Conservation (phyloP, 2,113 vertebrate genomes). For the Solea solea region DNA sequence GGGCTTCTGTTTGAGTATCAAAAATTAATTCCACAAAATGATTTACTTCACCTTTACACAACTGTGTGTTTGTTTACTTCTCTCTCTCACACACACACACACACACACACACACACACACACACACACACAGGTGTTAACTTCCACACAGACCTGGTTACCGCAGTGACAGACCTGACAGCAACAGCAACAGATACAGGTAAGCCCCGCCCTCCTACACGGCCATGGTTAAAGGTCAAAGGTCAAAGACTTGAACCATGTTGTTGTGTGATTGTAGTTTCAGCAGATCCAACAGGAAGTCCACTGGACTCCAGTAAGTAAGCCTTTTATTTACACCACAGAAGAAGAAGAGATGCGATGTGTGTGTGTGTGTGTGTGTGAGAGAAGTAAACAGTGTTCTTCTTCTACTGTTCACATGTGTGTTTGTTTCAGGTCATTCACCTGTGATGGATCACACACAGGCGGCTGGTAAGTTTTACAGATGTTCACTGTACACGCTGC, state of each 20-base stretch:
- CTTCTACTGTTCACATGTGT: neutral
- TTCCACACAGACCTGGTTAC: conserved; percentile 57
- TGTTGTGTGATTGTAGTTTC: conserved; percentile 57
- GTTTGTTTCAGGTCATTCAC: conserved; percentile 60
- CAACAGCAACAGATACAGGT: conserved; percentile 47
- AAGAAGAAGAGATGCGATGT: neutral
- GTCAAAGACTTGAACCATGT: neutral
- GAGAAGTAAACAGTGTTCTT: too few relatives aligned
- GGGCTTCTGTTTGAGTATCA: too few relatives aligned
- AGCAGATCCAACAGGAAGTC: conserved; percentile 68
- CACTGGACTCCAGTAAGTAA: conserved; percentile 68
- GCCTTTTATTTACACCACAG: neutral
- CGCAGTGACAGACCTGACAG: conserved; percentile 42
- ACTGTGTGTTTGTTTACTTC: too few relatives aligned
- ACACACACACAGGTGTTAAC: conserved; percentile 16
- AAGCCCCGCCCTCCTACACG: neutral
- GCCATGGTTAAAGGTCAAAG: conserved; percentile 17
- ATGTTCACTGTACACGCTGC: neutral
- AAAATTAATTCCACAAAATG: too few relatives aligned
- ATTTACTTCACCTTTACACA: too few relatives aligned
- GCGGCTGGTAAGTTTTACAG: conserved; percentile 80
- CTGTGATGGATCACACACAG: conserved; percentile 68
- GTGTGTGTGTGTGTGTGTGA: conserved; percentile 1
- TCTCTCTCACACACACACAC: neutral
- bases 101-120: neutral